Evolutionary conservation across 1,140 invertebrate genomes (phyloP), one percentile per base, ranked within the genome.

Genomic region (Macrostomum lignano): DNA sequence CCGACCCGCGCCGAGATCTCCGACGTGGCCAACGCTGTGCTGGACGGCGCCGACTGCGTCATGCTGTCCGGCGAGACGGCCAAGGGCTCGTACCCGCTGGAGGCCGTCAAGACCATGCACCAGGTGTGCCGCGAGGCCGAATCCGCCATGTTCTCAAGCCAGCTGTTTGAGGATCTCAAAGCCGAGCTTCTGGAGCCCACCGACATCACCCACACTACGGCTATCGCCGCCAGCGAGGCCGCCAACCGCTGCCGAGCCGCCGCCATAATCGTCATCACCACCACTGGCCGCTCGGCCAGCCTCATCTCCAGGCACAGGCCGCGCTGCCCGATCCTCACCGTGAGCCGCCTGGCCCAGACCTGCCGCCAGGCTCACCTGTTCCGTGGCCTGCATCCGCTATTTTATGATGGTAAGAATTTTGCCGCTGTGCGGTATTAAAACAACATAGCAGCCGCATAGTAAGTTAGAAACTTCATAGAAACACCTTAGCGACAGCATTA

Each of bases 71-170:
- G 84, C n/a, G 86, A 96, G 59, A 94, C 84, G 0, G 84, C 86
- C 25, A 91, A 93, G 62, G 84, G 84, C 41, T 73, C 79, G 41
- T 93, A 88, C 54, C 84, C 84, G 1, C 48, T 65, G 17, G 59
- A 65, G 29, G 44, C 60, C 20, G 78, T 96, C 7, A 63, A 67
- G 32, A 84, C 76, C 29, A 93, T 94, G 84, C 75, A 78, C 33
- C 38, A 65, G 53, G 86, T 94, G 39, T 86, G 81, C 54, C 74
- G 82, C 53, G 88, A 98, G 61, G 88, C 88, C 1, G 91, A 98
- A 56, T 74, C 82, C 11, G 86, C 82, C 4, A 68, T 96, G 36
- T 94, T 81, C 71, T 81, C 94, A 42, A 71, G 68, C 38, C 75
- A 82, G 53, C 64, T 84, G 15, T 93, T 91, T 55, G 67, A 65